Base-by-base conservation (phyloP, 1,140 invertebrate species). In the Philopotamus ludificatus region DNA sequence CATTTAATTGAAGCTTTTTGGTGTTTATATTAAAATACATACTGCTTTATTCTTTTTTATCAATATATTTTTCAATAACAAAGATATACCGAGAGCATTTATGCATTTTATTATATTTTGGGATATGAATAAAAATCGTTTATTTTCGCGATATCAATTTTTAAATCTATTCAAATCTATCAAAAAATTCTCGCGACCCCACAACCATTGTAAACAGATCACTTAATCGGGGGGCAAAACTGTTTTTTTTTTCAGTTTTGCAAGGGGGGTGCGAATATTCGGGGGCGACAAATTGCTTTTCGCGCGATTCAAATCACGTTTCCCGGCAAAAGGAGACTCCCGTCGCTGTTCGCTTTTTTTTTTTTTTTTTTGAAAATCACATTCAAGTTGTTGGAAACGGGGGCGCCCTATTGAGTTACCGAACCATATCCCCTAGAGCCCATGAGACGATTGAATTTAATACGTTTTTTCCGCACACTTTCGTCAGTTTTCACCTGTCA, bases 261-360 rank as follows among this genome's bases (percentile, higher is more conserved):
- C 12, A 12, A 12, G 28, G 28, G 28, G n/a, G n/a, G n/a, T n/a
- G n/a, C n/a, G 28, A 34, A 34, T 4, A 34, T 45, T 66, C 34
- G 4, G 47, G 51, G 34, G n/a, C 22, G 10, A 39, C 41, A 67
- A 67, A 67, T 67, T 67, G 65, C 65, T 67, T 65, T 23, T 61
- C 34, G 47, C 41, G 15, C 51, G 41, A 69, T 69, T 69, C 67
- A 64, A 69, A 69, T 69, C 67, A 65, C 67, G 63, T 68, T 65
- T 54, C 20, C 18, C 23, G 39, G 44, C 16, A 23, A 23, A 21
- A 49, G 26, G 61, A 25, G 28, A 44, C 25, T 44, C 25, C 58
- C 47, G 22, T 63, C 53, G 50, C 34, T 44, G 51, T n/a, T 44
- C 57, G 20, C 20, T 12, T 22, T n/a, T 9, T 25, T 12, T 54